Evolutionary conservation across 2,797 vertebrate genomes (phyloP).

Genomic region (Bradypodion pumilum): DNA sequence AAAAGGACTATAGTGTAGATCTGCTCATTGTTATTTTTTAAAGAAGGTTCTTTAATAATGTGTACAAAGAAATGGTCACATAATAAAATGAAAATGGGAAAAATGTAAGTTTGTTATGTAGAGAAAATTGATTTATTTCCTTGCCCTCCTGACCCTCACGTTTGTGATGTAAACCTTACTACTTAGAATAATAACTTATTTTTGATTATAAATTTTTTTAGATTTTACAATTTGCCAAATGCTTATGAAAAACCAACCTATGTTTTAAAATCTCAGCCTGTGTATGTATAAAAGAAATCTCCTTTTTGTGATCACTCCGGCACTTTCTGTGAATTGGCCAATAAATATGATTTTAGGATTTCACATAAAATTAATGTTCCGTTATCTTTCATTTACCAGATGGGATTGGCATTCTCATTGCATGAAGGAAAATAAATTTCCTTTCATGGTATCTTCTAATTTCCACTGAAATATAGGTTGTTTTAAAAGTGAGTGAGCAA

Average conservation of each 20-base stretch:
- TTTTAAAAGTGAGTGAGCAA: background rate
- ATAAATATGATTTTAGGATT: slow-evolving; percentile 84
- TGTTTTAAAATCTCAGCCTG: slow-evolving; percentile 74
- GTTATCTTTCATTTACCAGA: slow-evolving; percentile 55
- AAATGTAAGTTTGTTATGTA: slow-evolving; percentile 42
- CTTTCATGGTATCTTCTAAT: background rate
- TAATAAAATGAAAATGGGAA: slow-evolving; percentile 15
- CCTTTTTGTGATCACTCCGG: slow-evolving; percentile 70
- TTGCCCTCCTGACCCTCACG: slow-evolving; percentile 4
- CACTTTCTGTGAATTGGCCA: slow-evolving; percentile 83
- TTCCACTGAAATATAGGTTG: background rate
- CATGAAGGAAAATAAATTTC: slow-evolving; percentile 25
- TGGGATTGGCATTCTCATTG: slow-evolving; percentile 26
- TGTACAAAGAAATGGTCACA: slow-evolving; percentile 39
- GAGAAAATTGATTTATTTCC: slow-evolving; percentile 49
- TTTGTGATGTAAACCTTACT: slow-evolving; percentile 48
- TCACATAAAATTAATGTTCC: slow-evolving; percentile 72
- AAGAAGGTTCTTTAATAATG: slow-evolving; percentile 46
- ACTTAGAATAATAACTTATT: slow-evolving; percentile 62
- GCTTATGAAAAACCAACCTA: slow-evolving; percentile 67
- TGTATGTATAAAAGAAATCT: slow-evolving; percentile 72
- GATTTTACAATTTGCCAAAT: slow-evolving; percentile 71
- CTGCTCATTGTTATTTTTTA: slow-evolving; percentile 26
- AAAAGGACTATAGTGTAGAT: slow-evolving; percentile 38
- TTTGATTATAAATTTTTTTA: slow-evolving; percentile 58